Evolutionary conservation across 2,888 invertebrate genomes (phyloP).

Genomic region (Toxonevra muliebris): DNA sequence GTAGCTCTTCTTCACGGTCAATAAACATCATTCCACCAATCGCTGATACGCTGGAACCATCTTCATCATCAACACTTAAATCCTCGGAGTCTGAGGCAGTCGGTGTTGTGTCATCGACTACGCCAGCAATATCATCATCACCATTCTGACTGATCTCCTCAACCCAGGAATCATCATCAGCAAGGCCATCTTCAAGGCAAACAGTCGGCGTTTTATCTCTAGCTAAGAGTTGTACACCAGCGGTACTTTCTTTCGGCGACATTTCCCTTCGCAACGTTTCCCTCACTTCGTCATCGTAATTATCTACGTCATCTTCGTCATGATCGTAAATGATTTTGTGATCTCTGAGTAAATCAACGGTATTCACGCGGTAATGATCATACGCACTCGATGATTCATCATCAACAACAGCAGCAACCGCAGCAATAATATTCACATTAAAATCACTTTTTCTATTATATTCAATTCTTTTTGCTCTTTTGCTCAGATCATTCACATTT

Average conservation of each 20-base stretch:
- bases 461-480: slow-evolving; percentile 33
- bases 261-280: slow-evolving; percentile 3
- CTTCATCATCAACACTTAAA: slow-evolving; percentile 62
- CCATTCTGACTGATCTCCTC: slow-evolving; percentile 86
- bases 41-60: slow-evolving; percentile 52
- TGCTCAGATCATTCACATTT: slow-evolving; percentile 35
- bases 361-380: slow-evolving; percentile 21
- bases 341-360: slow-evolving; percentile 50
- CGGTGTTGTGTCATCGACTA: slow-evolving; percentile 69
- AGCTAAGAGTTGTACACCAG: not conserved
- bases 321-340: slow-evolving; percentile 33
- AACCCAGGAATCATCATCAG: slow-evolving; percentile 92
- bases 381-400: slow-evolving; percentile 21
- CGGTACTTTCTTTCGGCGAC: slow-evolving; percentile 17
- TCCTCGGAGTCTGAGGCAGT: slow-evolving; percentile 60
- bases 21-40: slow-evolving; percentile 65
- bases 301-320: slow-evolving; percentile 34
- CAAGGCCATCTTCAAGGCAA: slow-evolving; percentile 84
- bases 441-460: slow-evolving; percentile 13
- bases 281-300: slow-evolving; percentile 27
- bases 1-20: slow-evolving; percentile 82
- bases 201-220: slow-evolving; percentile 33
- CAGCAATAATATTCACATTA: slow-evolving; percentile 11
- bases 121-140: slow-evolving; percentile 64
- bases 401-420: too few species aligned